These are phyloP conservation scores for Elysia crispata DNA, from an alignment of 2,888 invertebrate genomes.

Conservation along the genomic window DNA sequence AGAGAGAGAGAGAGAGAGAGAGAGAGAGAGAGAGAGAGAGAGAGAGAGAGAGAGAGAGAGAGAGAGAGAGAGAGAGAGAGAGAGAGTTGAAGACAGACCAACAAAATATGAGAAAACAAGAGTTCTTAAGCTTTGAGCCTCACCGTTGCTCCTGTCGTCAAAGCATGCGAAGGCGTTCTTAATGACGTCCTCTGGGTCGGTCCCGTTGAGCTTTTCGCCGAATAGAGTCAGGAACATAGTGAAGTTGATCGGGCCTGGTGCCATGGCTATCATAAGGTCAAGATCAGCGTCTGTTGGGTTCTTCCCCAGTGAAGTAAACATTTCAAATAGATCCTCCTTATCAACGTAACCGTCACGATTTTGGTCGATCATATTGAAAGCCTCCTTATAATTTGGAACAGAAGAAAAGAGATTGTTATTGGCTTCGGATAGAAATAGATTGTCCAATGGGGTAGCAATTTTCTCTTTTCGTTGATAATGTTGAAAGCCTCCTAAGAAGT, in stretches of 20 bases:
- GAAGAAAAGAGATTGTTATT: not conserved
- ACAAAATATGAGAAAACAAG: no score
- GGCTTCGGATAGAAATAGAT: no score
- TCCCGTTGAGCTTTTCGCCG: slow-evolving; percentile 76
- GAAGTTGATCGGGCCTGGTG: slow-evolving; percentile 77
- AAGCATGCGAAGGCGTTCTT: slow-evolving; percentile 76
- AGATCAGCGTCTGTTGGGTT: slow-evolving; percentile 73
- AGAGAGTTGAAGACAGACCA: no score
- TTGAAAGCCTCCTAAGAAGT: no score
- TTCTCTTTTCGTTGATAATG: no score
- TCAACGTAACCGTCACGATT: slow-evolving; percentile 76
- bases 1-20: no score
- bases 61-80: no score
- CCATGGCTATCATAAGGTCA: slow-evolving; percentile 74
- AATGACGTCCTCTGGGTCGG: slow-evolving; percentile 76
- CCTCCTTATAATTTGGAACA: slow-evolving; percentile 67
- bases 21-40: no score
- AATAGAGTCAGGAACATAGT: slow-evolving; percentile 77
- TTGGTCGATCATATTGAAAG: slow-evolving; percentile 77
- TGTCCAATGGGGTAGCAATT: no score
- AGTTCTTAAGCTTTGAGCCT: no score
- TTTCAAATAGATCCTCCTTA: slow-evolving; percentile 73
- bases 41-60: no score
- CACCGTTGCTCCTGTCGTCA: slow-evolving; percentile 64
- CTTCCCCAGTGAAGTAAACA: slow-evolving; percentile 76